Evolutionary conservation across 1,140 invertebrate species (phyloP), one percentile per base, ranked within the genome.

Genomic region (Chironomus tepperi): DNA sequence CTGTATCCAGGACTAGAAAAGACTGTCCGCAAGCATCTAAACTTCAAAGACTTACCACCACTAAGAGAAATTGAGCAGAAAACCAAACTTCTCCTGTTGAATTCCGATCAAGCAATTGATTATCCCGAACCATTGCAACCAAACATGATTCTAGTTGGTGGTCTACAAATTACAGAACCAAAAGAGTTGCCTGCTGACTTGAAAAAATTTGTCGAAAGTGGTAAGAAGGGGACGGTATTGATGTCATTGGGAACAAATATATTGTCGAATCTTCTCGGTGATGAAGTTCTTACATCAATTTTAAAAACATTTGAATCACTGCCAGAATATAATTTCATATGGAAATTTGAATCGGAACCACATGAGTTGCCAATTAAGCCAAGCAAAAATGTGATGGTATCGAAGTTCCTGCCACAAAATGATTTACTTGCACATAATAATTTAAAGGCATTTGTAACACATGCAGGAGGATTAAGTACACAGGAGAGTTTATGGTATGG

Each of bases 81-180:
- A 67, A 67, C 64, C 1, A 19, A 67, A 18, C n/a, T 67, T 7
- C 8, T 67, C 3, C 18, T 67, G 1, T 7, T 67, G 0, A 67
- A 67, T 18, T 67, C 64, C 7, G 64, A 67, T 67, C 18, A 18
- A 9, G 64, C 64, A 9, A n/a, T 67, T 2, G 64, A 67, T 16
- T 67, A 67, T 34, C 24, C 83, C 2, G 78, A 83, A 67, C 80
- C 84, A 8, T 74, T 85, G 42, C 76, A 83, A 9, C 84, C 85
- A n/a, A 84, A 85, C 76, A 79, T 87, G 0, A 81, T 88, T 19
- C 83, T 85, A 77, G 83, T 88, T 7, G 86, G 85, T 19, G 86
- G 86, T 0, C 76, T 87, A 8, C 86, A 87, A 67, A 67, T 67
- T 15, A 67, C 64, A 8, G n/a, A 67, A 15, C 64, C 64, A 76